Evolutionary conservation across 2,888 invertebrate genomes (phyloP), one percentile per base, ranked within the genome.

Genomic region (Bibio marci): DNA sequence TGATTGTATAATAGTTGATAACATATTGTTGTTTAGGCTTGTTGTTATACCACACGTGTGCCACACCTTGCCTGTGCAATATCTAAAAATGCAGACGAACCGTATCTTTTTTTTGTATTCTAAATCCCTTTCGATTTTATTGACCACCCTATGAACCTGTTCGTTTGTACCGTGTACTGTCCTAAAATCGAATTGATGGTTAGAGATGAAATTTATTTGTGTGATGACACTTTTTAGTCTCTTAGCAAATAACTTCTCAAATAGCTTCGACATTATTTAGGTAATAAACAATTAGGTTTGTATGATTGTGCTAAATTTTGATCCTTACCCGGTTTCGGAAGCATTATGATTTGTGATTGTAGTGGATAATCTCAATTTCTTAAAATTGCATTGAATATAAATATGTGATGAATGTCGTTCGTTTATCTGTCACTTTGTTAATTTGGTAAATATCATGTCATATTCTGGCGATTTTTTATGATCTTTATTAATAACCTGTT

Each of bases 261-360:
- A 40, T 14, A 40, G 4, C 28, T 40, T 40, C 3, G 40, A 40
- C n/a, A n/a, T n/a, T n/a, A n/a, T n/a, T n/a, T n/a, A n/a, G n/a
- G n/a, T n/a, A n/a, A n/a, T n/a, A n/a, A n/a, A n/a, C n/a, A n/a
- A n/a, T n/a, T n/a, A n/a, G n/a, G n/a, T n/a, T n/a, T n/a, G n/a
- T n/a, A n/a, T n/a, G n/a, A n/a, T n/a, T n/a, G n/a, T n/a, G n/a
- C n/a, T n/a, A 12, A 8, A 10, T 7, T 40, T 22, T 14, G 22
- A 30, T 35, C 22, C 30, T 40, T 39, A 12, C 39, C 39, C 13
- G 17, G 39, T 28, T 35, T 40, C 8, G 19, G n/a, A n/a, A 40
- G 30, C 30, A 40, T 30, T 3, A 35, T 40, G 8, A 35, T 30
- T 35, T 40, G 19, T 5, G 35, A 39, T 26, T 19, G 15, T n/a